Evolutionary conservation across 1,140 invertebrate species (phyloP).

Genomic region (Drosophila ogumai): DNA sequence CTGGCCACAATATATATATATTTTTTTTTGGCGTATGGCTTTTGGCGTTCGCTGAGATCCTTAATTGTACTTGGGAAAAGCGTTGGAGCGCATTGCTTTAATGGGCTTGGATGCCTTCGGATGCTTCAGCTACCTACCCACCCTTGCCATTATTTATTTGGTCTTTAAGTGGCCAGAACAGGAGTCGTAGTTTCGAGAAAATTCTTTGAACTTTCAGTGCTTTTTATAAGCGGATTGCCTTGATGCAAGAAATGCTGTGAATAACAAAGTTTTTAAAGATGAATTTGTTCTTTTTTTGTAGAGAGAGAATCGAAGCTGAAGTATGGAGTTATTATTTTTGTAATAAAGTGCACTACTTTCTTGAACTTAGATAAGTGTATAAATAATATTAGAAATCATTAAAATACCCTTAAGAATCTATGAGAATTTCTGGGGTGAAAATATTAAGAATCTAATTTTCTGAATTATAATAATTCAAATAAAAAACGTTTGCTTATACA

Average conservation of each 20-base stretch:
- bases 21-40: conserved; percentile 55
- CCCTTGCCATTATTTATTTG: conserved; percentile 68
- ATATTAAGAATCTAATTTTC: background rate
- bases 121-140: conserved; percentile 54
- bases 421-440: background rate
- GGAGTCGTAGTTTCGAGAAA: conserved; percentile 3
- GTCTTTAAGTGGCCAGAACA: conserved; percentile 39
- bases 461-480: background rate
- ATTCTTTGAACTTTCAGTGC: conserved; percentile 20
- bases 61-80: conserved; percentile 65
- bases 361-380: too few relatives aligned
- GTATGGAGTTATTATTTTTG: too few relatives aligned
- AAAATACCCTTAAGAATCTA: background rate
- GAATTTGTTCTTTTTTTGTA: background rate
- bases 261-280: background rate
- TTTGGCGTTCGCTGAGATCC: conserved; percentile 58
- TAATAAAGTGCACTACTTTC: too few relatives aligned
- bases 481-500: background rate
- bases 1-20: conserved; percentile 41
- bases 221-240: conserved; percentile 56
- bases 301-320: background rate
- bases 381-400: background rate
- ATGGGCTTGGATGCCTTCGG: conserved; percentile 37
- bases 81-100: conserved; percentile 65
- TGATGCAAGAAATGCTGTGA: background rate